These are phyloP conservation scores for Hycleus phaleratus DNA, from an alignment of 1,140 invertebrate species.

Conservation along the genomic window DNA sequence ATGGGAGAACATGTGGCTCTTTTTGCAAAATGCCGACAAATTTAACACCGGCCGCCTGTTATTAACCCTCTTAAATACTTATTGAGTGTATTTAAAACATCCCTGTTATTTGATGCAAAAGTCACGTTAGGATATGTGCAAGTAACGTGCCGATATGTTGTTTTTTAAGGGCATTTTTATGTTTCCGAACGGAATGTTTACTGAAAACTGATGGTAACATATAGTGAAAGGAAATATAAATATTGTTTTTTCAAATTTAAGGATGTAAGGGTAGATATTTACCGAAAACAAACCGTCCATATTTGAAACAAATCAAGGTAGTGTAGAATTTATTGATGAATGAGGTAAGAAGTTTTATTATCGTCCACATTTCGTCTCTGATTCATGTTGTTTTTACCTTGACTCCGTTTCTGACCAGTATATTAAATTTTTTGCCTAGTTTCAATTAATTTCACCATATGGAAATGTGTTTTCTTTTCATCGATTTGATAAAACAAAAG, in stretches of 20 bases:
- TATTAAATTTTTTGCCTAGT: too few relatives aligned
- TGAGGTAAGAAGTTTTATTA: too few relatives aligned
- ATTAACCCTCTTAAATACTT: conserved; percentile 4
- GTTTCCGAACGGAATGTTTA: conserved; percentile 27
- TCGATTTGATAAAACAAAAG: too few relatives aligned
- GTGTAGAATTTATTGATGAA: too few relatives aligned
- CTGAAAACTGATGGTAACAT: conserved; percentile 3
- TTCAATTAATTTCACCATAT: too few relatives aligned
- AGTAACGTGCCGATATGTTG: conserved; percentile 3
- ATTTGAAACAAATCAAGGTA: too few relatives aligned
- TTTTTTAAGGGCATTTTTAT: conserved; percentile 27
- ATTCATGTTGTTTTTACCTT: too few relatives aligned
- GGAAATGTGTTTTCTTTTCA: too few relatives aligned
- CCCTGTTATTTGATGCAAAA: conserved; percentile 18
- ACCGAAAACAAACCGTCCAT: too few relatives aligned
- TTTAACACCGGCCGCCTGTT: not conserved
- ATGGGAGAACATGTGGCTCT: conserved; percentile 6
- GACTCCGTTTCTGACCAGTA: too few relatives aligned
- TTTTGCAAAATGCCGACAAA: conserved; percentile 20
- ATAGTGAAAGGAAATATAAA: conserved; percentile 21
- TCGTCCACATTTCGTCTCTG: too few relatives aligned
- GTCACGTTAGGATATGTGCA: conserved; percentile 11
- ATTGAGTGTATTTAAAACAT: conserved; percentile 11
- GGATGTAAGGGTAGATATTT: too few relatives aligned
- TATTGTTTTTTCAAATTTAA: not conserved